Evolutionary conservation across 2,113 vertebrate genomes (phyloP).

Genomic region (Jaculus jaculus): DNA sequence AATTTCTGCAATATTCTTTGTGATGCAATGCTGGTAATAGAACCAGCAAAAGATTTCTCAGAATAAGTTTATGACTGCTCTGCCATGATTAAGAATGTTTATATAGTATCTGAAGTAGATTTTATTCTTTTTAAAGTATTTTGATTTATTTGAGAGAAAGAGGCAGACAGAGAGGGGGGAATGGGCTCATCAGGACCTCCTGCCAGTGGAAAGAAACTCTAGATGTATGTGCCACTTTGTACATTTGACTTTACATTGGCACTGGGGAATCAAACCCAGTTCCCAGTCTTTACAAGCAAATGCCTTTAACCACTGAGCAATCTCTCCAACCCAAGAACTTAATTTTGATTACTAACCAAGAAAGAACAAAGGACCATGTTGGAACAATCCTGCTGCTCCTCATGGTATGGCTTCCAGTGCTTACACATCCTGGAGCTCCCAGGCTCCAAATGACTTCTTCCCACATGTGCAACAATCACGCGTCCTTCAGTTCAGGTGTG

Average conservation of each 20-base stretch:
- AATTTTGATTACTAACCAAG: neutral
- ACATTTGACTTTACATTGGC: too few relatives aligned
- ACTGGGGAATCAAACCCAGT: too few relatives aligned
- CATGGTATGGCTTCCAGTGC: fast-evolving
- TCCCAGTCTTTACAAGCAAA: too few relatives aligned
- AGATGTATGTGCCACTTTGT: too few relatives aligned
- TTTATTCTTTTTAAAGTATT: neutral
- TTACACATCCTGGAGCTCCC: neutral
- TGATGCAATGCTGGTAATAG: neutral
- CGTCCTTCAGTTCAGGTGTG: neutral
- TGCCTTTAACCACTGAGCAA: too few relatives aligned
- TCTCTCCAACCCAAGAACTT: neutral
- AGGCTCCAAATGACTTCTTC: neutral
- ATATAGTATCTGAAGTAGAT: neutral
- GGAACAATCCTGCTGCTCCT: neutral
- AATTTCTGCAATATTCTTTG: neutral
- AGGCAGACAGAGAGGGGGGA: too few relatives aligned
- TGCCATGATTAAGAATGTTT: neutral
- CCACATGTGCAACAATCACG: neutral
- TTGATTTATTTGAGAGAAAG: too few relatives aligned
- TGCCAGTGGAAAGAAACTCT: too few relatives aligned
- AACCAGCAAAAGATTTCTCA: neutral
- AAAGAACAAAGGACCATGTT: slow-evolving; percentile 1
- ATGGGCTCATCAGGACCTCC: too few relatives aligned
- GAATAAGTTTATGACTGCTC: neutral